These are phyloP conservation scores for Agelastica alni DNA, from an alignment of 2,888 invertebrate species.

Conservation along the genomic window DNA sequence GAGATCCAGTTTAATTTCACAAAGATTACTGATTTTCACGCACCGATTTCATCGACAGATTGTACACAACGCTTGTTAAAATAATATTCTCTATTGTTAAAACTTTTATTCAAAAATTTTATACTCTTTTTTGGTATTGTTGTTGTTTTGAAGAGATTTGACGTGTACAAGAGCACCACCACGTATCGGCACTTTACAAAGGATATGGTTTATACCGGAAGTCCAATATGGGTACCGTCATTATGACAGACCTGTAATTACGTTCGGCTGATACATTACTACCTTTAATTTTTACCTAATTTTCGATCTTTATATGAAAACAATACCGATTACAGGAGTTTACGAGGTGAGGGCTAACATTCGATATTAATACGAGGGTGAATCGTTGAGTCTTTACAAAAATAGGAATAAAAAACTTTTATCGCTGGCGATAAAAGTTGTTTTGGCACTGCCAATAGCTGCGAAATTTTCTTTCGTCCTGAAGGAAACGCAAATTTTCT, in stretches of 20 bases:
- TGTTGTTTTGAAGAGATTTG: not conserved
- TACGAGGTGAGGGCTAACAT: too few species aligned
- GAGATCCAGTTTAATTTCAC: slow-evolving; percentile 21
- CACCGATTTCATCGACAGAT: slow-evolving; percentile 9
- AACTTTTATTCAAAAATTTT: not conserved
- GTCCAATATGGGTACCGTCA: slow-evolving; percentile 31
- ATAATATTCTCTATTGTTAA: not conserved
- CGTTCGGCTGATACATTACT: not conserved
- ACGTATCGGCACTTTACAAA: slow-evolving; percentile 31
- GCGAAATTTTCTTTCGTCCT: too few species aligned
- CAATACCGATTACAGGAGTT: not conserved
- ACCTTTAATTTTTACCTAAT: not conserved
- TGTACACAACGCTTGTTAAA: slow-evolving; percentile 3
- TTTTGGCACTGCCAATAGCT: too few species aligned
- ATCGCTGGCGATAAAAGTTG: too few species aligned
- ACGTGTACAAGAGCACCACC: not conserved
- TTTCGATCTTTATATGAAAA: not conserved
- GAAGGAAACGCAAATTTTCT: too few species aligned
- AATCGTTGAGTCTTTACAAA: too few species aligned
- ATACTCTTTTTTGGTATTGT: not conserved
- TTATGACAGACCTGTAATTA: slow-evolving; percentile 23
- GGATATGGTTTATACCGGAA: slow-evolving; percentile 31
- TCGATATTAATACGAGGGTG: too few species aligned
- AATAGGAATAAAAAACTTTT: too few species aligned
- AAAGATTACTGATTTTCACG: slow-evolving; percentile 21